phyloP scores from a whole-genome alignment of 2,113 vertebrate genomes.

The Mustelus asterias region DNA sequence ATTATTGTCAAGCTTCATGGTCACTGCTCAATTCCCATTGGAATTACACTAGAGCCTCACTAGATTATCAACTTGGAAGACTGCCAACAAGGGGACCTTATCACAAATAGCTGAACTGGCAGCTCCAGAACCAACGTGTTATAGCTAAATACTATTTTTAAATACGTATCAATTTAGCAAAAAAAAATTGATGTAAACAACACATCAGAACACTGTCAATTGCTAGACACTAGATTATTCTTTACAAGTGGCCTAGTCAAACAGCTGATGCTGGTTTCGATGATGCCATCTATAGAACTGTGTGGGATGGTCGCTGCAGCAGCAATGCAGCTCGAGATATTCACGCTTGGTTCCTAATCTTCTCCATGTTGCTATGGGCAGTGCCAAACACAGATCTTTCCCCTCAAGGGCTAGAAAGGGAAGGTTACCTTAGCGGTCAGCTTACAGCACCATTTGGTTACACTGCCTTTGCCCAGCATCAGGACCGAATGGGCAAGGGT shows the following conservation, averaged over 20 bases:
- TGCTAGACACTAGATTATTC: neutral
- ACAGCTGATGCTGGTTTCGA: neutral
- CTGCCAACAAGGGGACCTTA: neutral
- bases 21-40: neutral
- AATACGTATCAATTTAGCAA: neutral
- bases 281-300: neutral
- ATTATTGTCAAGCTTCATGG: neutral
- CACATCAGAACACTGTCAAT: neutral
- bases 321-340: neutral
- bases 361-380: neutral
- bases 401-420: neutral
- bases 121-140: neutral
- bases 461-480: neutral
- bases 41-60: neutral
- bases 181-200: neutral
- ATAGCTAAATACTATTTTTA: neutral
- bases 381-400: neutral
- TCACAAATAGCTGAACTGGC: neutral
- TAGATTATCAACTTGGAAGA: neutral
- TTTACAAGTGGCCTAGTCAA: neutral
- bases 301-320: neutral
- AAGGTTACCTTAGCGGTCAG: neutral
- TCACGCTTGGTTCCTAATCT: neutral
- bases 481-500: neutral
- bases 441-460: neutral